phyloP scores from a whole-genome alignment of 2,113 vertebrate genomes.

The Muntiacus muntjak region DNA sequence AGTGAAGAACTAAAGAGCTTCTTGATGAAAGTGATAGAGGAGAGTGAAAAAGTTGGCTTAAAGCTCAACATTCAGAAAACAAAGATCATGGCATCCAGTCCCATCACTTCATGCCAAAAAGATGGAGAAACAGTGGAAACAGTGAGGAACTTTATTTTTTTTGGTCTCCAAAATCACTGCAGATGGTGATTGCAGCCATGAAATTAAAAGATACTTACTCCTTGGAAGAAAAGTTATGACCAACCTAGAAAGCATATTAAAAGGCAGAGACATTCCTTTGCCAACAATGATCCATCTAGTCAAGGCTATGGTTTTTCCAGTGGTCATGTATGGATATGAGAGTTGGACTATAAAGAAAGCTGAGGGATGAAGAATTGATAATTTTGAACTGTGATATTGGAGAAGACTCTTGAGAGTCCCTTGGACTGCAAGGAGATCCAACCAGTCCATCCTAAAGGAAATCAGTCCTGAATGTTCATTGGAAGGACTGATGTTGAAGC shows the following conservation, averaged over 20 bases:
- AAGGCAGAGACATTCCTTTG: not conserved
- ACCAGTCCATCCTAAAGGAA: not conserved
- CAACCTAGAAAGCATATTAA: not conserved
- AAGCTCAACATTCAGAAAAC: not conserved
- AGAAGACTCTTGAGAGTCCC: not conserved
- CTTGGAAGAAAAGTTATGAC: not conserved
- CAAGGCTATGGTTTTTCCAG: not conserved
- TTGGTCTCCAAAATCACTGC: accelerated
- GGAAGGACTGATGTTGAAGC: not conserved
- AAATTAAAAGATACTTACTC: not conserved
- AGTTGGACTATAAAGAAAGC: not conserved
- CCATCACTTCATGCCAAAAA: not conserved
- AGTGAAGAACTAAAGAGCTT: not conserved
- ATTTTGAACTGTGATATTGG: not conserved
- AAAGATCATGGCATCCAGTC: not conserved
- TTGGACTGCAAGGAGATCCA: not conserved
- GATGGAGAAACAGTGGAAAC: not conserved
- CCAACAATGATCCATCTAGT: not conserved
- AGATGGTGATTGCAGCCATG: not conserved
- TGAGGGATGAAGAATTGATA: not conserved
- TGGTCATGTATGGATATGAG: not conserved
- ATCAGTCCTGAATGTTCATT: not conserved
- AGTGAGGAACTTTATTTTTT: not conserved
- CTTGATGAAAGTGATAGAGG: not conserved
- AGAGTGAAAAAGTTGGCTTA: too few species aligned